Conservation (phyloP, 2,797 vertebrate genomes). For the Mus caroli region DNA sequence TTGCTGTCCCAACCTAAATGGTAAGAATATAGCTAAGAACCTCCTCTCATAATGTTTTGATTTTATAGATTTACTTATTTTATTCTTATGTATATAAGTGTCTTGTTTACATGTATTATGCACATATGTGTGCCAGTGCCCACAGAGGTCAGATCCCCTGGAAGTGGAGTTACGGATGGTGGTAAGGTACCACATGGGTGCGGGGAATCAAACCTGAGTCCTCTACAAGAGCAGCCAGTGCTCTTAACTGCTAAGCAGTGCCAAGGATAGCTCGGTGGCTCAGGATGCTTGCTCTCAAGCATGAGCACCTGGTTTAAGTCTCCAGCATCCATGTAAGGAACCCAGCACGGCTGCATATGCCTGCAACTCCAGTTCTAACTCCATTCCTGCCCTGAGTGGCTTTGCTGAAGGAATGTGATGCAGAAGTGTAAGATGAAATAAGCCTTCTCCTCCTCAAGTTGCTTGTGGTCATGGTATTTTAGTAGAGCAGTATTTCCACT, state of each 20-base stretch:
- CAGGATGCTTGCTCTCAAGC: neutral
- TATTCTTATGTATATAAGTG: neutral
- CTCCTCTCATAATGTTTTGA: constrained; percentile 1
- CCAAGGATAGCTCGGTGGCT: neutral
- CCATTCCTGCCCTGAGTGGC: neutral
- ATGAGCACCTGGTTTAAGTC: neutral
- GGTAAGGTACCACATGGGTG: neutral
- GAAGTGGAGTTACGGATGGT: neutral
- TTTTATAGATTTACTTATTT: neutral
- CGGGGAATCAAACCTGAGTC: neutral
- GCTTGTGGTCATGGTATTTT: neutral
- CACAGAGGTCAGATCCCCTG: neutral
- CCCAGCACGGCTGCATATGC: neutral
- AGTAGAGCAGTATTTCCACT: neutral
- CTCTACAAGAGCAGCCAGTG: neutral
- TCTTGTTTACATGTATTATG: neutral
- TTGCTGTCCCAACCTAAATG: neutral
- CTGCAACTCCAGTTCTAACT: neutral
- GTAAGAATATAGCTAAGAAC: neutral
- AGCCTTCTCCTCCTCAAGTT: neutral
- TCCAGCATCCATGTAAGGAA: neutral
- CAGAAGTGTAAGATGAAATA: neutral
- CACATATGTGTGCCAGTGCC: neutral
- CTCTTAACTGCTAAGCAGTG: neutral
- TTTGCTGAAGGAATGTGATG: neutral